Evolutionary conservation across 2,797 vertebrate species (phyloP).

Genomic region (Ataeniobius toweri): DNA sequence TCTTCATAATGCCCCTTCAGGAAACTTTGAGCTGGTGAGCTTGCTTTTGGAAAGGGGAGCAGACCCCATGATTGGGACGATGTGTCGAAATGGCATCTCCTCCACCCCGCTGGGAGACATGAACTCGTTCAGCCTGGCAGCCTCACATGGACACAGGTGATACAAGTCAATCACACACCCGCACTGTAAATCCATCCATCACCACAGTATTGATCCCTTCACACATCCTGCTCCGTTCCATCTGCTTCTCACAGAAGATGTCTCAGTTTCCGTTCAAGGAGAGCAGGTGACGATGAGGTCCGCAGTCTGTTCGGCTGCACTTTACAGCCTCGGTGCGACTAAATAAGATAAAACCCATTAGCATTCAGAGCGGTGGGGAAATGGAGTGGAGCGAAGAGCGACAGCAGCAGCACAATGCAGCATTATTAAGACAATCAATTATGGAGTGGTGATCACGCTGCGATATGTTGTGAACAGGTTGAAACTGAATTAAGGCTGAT

Average conservation of each 20-base stretch:
- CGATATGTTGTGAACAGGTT: conserved; percentile 21
- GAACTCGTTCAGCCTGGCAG: conserved; percentile 86
- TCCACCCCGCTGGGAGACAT: conserved; percentile 81
- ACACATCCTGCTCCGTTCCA: conserved; percentile 28
- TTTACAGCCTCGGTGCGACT: conserved; percentile 42
- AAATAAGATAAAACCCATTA: conserved; percentile 66
- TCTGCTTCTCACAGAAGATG: conserved; percentile 29
- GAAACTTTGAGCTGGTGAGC: conserved; percentile 85
- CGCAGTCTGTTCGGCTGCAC: conserved; percentile 37
- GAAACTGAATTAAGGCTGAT: conserved; percentile 6
- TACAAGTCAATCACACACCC: conserved; percentile 16
- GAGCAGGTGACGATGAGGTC: conserved; percentile 22
- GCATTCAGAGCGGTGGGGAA: conserved; percentile 57
- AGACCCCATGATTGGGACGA: conserved; percentile 83
- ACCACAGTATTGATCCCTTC: conserved; percentile 61
- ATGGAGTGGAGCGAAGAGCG: conserved; percentile 32
- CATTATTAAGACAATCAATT: conserved; percentile 70
- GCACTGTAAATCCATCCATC: conserved; percentile 47
- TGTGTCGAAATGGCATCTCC: conserved; percentile 83
- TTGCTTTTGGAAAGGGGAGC: conserved; percentile 83
- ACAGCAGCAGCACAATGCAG: conserved; percentile 60
- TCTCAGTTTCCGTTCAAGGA: conserved; percentile 25
- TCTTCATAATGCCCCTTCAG: conserved; percentile 47
- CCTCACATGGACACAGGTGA: conserved; percentile 86
- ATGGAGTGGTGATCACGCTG: conserved; percentile 33